phyloP scores from a whole-genome alignment of 2,113 vertebrate genomes.

The Odocoileus virginianus region DNA sequence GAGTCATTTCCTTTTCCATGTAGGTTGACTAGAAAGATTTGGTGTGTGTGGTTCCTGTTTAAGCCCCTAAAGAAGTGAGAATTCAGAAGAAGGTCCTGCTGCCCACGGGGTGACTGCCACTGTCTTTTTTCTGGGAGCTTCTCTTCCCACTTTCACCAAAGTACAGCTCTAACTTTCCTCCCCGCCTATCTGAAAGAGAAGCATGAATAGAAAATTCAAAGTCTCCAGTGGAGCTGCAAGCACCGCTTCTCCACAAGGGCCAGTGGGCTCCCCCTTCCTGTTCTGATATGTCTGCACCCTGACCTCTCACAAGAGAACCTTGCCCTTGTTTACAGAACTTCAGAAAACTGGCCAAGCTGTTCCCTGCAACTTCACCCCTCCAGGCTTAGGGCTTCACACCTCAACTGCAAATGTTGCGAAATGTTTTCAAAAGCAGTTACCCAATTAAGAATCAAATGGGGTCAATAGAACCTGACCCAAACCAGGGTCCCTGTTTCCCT shows the following conservation, averaged over 20 bases:
- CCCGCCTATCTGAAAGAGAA: background rate
- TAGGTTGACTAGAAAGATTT: background rate
- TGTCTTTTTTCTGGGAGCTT: background rate
- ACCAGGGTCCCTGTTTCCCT: background rate
- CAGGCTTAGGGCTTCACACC: background rate
- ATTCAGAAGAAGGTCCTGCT: background rate
- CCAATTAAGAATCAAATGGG: background rate
- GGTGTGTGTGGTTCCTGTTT: background rate
- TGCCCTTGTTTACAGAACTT: background rate
- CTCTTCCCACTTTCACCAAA: background rate
- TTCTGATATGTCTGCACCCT: background rate
- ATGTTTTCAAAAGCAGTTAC: background rate
- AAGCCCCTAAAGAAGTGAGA: background rate
- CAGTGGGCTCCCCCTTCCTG: background rate
- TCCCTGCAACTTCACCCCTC: background rate
- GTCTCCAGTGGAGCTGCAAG: background rate
- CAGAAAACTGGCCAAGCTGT: background rate
- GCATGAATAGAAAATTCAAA: background rate
- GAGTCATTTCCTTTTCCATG: slow-evolving; percentile 30
- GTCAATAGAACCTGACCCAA: background rate
- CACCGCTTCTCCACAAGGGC: background rate
- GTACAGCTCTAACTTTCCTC: background rate
- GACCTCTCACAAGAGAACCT: background rate
- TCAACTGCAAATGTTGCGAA: background rate
- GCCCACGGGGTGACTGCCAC: background rate